Evolutionary conservation across 2,797 vertebrate species (phyloP).

Genomic region (Etheostoma nigrum): DNA sequence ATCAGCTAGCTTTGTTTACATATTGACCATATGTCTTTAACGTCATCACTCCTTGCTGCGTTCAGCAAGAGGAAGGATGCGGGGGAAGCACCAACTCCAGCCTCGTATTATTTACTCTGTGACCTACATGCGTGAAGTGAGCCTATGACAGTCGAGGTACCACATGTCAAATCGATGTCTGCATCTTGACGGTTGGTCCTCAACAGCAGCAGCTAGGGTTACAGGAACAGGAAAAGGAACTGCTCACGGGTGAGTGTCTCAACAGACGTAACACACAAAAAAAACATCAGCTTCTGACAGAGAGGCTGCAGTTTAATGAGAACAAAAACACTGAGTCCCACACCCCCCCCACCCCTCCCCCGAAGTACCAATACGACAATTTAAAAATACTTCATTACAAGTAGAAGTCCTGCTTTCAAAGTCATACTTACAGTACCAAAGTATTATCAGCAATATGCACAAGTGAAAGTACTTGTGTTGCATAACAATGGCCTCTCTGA

Average conservation of each 20-base stretch:
- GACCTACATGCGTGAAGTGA: constrained; percentile 72
- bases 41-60: constrained; percentile 49
- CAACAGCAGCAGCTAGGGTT: constrained; percentile 36
- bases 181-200: constrained; percentile 50
- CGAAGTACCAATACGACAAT: constrained; percentile 3
- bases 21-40: constrained; percentile 40
- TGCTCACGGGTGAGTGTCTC: constrained; percentile 67
- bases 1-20: constrained; percentile 77
- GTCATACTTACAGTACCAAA: neutral
- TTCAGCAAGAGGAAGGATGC: constrained; percentile 78
- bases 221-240: constrained; percentile 81
- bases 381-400: neutral
- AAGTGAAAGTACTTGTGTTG: constrained; percentile 8
- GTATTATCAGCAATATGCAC: neutral
- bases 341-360: too few species aligned
- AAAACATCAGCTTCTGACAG: constrained; percentile 51
- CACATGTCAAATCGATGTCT: constrained; percentile 42
- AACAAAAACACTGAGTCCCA: constrained; percentile 36
- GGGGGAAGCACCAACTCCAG: constrained; percentile 76
- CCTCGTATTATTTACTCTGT: constrained; percentile 57
- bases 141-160: constrained; percentile 42
- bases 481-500: neutral
- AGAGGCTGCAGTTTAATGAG: constrained; percentile 52
- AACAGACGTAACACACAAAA: constrained; percentile 61
- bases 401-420: neutral